Conservation (phyloP, 2,797 vertebrate species). For the Lithobates sylvaticus region DNA sequence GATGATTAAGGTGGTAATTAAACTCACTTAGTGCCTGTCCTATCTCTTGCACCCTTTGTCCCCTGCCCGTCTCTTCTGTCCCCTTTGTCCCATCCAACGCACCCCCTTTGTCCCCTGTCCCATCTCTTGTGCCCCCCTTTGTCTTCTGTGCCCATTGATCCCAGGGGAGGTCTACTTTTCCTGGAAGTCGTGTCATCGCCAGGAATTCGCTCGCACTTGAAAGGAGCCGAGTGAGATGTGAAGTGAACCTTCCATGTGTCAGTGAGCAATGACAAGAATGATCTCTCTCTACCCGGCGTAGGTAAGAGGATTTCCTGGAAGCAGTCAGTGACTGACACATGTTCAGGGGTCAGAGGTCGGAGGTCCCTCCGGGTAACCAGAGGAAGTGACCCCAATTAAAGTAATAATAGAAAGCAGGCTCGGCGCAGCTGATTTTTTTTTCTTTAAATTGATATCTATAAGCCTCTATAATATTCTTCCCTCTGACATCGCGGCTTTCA, state of each 20-base stretch:
- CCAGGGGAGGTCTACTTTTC: constrained; percentile 10
- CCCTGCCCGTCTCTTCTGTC: too few relatives aligned
- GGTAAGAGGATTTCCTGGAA: constrained; percentile 52
- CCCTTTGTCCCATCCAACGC: not conserved
- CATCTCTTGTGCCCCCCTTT: too few relatives aligned
- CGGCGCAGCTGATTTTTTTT: not conserved
- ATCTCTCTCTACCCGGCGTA: not conserved
- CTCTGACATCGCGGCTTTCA: not conserved
- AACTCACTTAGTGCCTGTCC: too few relatives aligned
- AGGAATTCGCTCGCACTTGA: constrained; percentile 41
- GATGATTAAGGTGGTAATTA: too few relatives aligned
- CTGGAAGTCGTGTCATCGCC: constrained; percentile 33
- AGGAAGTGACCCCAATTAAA: not conserved
- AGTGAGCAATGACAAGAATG: constrained; percentile 12
- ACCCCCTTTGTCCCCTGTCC: constrained; percentile 18
- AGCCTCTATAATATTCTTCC: not conserved
- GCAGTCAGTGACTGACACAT: not conserved
- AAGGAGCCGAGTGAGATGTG: constrained; percentile 15
- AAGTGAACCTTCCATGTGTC: constrained; percentile 30
- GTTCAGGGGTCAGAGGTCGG: not conserved
- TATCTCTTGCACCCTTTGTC: too few relatives aligned
- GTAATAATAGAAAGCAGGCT: not conserved
- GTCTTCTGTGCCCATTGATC: constrained; percentile 9
- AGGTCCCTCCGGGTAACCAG: not conserved
- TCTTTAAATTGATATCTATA: not conserved